These are phyloP conservation scores for Iphiclides podalirius DNA, from an alignment of 2,888 invertebrate species.

Conservation along the genomic window DNA sequence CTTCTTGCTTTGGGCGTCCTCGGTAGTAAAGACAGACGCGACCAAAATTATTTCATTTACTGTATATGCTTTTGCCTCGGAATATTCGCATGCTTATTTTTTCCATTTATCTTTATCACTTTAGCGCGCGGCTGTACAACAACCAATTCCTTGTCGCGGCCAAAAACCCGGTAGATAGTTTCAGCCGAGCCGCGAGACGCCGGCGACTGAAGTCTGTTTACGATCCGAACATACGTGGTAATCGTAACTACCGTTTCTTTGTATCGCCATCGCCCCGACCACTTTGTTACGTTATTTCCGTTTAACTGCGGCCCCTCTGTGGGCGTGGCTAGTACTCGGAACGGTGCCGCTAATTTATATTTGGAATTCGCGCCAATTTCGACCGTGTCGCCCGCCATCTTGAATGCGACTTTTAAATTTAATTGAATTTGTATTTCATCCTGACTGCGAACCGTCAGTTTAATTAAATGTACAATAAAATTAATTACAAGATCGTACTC, in stretches of 20 bases:
- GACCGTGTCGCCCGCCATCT: background rate
- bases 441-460: background rate
- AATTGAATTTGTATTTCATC: no score
- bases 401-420: no score
- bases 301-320: slow-evolving; percentile 28
- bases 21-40: no score
- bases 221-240: slow-evolving; percentile 49
- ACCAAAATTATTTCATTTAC: no score
- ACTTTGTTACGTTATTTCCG: slow-evolving; percentile 41
- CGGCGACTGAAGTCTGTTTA: slow-evolving; percentile 57
- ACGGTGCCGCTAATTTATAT: slow-evolving; percentile 40
- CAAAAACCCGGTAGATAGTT: slow-evolving; percentile 59
- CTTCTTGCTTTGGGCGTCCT: no score
- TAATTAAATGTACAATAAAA: background rate
- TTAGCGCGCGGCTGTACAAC: slow-evolving; percentile 29
- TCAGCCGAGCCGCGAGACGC: slow-evolving; percentile 46
- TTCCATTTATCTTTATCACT: no score
- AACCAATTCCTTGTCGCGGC: slow-evolving; percentile 48
- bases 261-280: slow-evolving; percentile 47
- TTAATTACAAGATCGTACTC: no score
- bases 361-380: slow-evolving; percentile 50
- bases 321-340: slow-evolving; percentile 37
- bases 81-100: no score
- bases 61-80: no score
- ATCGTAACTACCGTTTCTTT: slow-evolving; percentile 46